Base-by-base conservation (phyloP, 2,888 invertebrate species). In the Azorinus chamasolen region DNA sequence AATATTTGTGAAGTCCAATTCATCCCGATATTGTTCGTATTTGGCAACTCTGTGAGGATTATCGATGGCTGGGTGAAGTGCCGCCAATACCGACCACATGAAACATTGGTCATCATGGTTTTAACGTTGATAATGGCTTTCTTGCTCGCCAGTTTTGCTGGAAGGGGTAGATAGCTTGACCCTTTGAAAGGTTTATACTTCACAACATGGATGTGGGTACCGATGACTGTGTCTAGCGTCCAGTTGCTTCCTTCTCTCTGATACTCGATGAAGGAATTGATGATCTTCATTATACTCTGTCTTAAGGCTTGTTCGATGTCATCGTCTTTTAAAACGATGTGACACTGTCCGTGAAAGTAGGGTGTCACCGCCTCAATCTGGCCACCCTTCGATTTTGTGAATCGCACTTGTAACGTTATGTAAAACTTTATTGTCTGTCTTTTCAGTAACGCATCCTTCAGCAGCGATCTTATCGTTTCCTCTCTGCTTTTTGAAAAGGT, bases 151-250 rank as follows among this genome's bases (percentile, higher is more conserved):
- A 83, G 50, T 14, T 24, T 41, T 58, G 41, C 48, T 0, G 83
- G 81, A 8, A 79, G 39, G 0, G 79, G 79, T 24, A 83, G 70
- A 55, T 75, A 75, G 16, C 32, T 48, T 16, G 70, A 64, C 16
- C 72, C 84, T 37, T 39, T 18, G 22, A 81, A 14, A 2, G 83
- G 83, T 27, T 65, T 45, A 51, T 81, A 81, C n/a, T 55, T 55
- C 6, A 27, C 55, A 12, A 39, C 39, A 18, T 24, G 14, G 10
- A 55, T 46, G 5, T 53, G 50, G 46, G 51, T 50, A 37, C 37
- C 48, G 24, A 62, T 41, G 45, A 70, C 46, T 39, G 22, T 24
- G 14, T 50, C 53, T 27, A 73, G 22, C 2, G 62, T 63, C 74
- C 74, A 74, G 37, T 62, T 62, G 14, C 62, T 62, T 1, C 74